A percentile compares a stretch with the other conserved stretches of the same genome.
Evolutionary conservation across 2,797 vertebrate species (phyloP).

Genomic region (Cygnus olor): DNA sequence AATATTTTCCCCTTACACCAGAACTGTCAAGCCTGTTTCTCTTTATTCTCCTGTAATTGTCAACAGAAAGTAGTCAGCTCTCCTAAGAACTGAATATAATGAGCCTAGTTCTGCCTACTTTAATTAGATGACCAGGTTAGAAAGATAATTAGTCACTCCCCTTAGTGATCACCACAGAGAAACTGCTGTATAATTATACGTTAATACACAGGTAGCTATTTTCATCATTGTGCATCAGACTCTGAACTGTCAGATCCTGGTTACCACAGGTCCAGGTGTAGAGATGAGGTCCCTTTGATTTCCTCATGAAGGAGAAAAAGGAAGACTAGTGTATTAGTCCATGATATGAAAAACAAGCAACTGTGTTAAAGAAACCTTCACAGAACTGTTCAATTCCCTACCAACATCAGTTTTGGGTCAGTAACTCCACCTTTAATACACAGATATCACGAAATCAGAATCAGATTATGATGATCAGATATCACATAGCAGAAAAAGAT

Average conservation of each 20-base stretch:
- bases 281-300: fast-evolving
- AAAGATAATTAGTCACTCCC: not conserved
- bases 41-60: not conserved
- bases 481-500: not conserved
- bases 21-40: not conserved
- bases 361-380: not conserved
- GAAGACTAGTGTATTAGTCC: not conserved
- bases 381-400: not conserved
- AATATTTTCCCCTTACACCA: not conserved
- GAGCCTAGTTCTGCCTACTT: not conserved
- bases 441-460: not conserved
- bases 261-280: not conserved
- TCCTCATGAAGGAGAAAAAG: not conserved
- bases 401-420: not conserved
- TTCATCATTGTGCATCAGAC: not conserved
- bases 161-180: not conserved
- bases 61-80: not conserved
- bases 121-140: not conserved
- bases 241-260: not conserved
- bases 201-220: not conserved
- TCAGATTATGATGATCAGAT: not conserved
- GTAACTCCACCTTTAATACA: not conserved
- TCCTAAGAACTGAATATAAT: not conserved
- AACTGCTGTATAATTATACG: not conserved
- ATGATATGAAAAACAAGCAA: not conserved